phyloP scores from a whole-genome alignment of 2,797 vertebrate species.

The Catharus ustulatus region DNA sequence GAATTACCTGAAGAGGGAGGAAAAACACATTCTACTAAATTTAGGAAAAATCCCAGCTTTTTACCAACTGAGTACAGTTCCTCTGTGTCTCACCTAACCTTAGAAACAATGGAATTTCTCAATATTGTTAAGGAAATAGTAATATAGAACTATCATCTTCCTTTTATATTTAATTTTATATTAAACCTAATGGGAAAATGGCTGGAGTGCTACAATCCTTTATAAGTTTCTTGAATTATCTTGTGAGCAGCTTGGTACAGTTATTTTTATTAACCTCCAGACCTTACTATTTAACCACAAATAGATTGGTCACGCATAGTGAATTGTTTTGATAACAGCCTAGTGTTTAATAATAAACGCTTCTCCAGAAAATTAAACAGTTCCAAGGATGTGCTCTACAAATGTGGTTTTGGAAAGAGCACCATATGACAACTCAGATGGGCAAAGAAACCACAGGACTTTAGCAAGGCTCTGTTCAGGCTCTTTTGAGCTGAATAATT shows the following conservation, averaged over 20 bases:
- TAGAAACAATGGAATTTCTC: conserved; percentile 1
- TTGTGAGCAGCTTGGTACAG: conserved; percentile 35
- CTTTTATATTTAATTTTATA: conserved; percentile 7
- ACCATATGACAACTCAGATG: conserved; percentile 52
- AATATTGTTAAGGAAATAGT: not conserved
- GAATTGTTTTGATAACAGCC: conserved; percentile 53
- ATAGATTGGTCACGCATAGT: conserved; percentile 51
- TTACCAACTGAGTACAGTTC: not conserved
- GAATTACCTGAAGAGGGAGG: not conserved
- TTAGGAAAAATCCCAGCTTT: not conserved
- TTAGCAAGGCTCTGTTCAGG: not conserved
- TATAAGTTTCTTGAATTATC: conserved; percentile 27
- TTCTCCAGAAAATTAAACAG: conserved; percentile 56
- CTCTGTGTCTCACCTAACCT: not conserved
- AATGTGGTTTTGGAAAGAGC: conserved; percentile 52
- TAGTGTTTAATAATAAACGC: conserved; percentile 50
- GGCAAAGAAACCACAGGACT: conserved; percentile 41
- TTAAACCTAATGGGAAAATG: conserved; percentile 16
- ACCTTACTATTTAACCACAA: conserved; percentile 63
- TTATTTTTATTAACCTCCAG: conserved; percentile 55
- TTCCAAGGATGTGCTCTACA: conserved; percentile 47
- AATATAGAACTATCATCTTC: not conserved
- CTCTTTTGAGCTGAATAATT: conserved; percentile 8
- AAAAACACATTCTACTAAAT: not conserved
- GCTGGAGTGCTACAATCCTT: not conserved